Evolutionary conservation across 2,888 invertebrate species (phyloP), one percentile per base, ranked within the genome.

Genomic region (Ectropis crepuscularia): DNA sequence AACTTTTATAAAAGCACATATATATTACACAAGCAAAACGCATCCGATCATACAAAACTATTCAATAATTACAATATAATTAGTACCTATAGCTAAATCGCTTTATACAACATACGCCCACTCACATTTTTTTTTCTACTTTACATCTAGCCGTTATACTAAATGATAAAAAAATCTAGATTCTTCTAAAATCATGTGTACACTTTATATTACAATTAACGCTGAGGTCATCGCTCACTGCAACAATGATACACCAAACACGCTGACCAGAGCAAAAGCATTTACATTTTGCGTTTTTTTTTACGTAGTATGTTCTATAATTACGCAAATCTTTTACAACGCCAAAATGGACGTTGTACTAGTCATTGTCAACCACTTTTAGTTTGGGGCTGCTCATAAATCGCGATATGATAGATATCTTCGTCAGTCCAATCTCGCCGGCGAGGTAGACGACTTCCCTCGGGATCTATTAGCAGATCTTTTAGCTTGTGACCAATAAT

Each of bases 1-100:
- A 50, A 9, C 6, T 39, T 54, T 10, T 47, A 63, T 68, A 67
- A 68, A 71, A 68, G 68, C 65, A 67, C 63, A 63, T 42, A 36
- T 68, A 69, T 71, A 66, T 60, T 68, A 71, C 62, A 71, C 65
- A 69, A 71, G 66, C 66, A 55, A 50, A 69, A 68, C 71, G 69
- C 71, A 68, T 69, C 67, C 59, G 66, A 63, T 60, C 70, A 64
- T 72, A 72, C 58, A 71, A 70, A 69, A 72, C 68, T 73, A 71
- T 61, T 48, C 67, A 63, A 55, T 65, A 67, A 69, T 72, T 68
- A 70, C 69, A 72, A 46, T 66, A 65, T 57, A 45, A 53, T 69
- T 58, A 58, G 28, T 61, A 61, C 61, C 67, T 70, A 69, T 47
- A 16, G 51, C 57, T 71, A 70, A 51, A 49, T 55, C 64, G 59